Evolutionary conservation across 2,797 vertebrate species (phyloP).

Genomic region (Betta splendens): DNA sequence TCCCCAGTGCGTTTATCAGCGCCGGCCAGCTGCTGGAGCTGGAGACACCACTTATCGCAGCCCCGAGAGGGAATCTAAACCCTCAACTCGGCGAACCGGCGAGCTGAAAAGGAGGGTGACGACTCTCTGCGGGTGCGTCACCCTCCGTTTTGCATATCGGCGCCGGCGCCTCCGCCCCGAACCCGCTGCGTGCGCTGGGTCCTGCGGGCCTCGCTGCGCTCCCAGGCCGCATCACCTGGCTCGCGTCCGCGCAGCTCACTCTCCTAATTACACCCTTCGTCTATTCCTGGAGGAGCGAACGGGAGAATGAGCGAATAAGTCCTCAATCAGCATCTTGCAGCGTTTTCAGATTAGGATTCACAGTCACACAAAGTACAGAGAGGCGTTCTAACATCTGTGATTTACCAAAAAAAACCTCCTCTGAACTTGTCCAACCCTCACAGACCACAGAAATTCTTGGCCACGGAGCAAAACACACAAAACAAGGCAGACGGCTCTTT

Average conservation of each 20-base stretch:
- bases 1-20: neutral
- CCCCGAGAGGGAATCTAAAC: neutral
- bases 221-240: slow-evolving; percentile 37
- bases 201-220: slow-evolving; percentile 26
- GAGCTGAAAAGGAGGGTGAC: too few species aligned
- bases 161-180: too few species aligned
- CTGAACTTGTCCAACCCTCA: slow-evolving; percentile 56
- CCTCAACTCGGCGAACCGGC: neutral
- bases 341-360: slow-evolving; percentile 48
- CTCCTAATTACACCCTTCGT: slow-evolving; percentile 51
- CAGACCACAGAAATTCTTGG: slow-evolving; percentile 73
- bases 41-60: neutral
- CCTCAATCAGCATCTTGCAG: slow-evolving; percentile 43
- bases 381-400: slow-evolving; percentile 43
- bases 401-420: slow-evolving; percentile 51
- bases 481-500: slow-evolving; percentile 52
- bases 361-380: slow-evolving; percentile 41
- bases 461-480: slow-evolving; percentile 62
- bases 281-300: slow-evolving; percentile 49
- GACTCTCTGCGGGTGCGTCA: neutral
- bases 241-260: slow-evolving; percentile 48
- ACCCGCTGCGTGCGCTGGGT: slow-evolving; percentile 13
- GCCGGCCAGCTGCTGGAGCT: neutral
- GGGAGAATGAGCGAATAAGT: slow-evolving; percentile 34
- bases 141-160: too few species aligned